phyloP scores from a whole-genome alignment of 2,888 invertebrate species.

The Hypomecis atomaria region DNA sequence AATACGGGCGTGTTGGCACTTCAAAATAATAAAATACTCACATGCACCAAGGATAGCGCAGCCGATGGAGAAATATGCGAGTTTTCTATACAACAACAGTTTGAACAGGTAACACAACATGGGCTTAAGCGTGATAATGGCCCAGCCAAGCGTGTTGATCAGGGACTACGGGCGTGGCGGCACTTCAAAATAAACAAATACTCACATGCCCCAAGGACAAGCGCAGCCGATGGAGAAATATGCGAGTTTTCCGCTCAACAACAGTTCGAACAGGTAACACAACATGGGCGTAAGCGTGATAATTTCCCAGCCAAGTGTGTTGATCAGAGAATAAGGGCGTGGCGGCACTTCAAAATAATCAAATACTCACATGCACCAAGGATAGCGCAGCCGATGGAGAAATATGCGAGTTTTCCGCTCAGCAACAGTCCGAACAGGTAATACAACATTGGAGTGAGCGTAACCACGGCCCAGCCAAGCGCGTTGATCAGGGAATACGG shows the following conservation, averaged over 20 bases:
- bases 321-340: constrained; percentile 78
- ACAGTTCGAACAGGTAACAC: no score
- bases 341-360: constrained; percentile 79
- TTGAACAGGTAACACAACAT: constrained; percentile 88
- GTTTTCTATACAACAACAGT: no score
- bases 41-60: no score
- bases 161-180: constrained; percentile 87
- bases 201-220: no score
- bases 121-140: constrained; percentile 87
- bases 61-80: no score
- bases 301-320: no score
- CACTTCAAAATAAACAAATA: constrained; percentile 66
- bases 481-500: constrained; percentile 89
- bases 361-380: constrained; percentile 90
- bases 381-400: constrained; percentile 88
- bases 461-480: constrained; percentile 87
- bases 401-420: constrained; percentile 89
- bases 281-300: no score
- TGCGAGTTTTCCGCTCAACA: no score
- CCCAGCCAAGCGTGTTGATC: constrained; percentile 90
- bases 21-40: constrained; percentile 59
- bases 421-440: constrained; percentile 87
- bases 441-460: constrained; percentile 89
- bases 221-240: no score
- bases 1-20: constrained; percentile 85